These are phyloP conservation scores for Grammomys dolichurus DNA, from an alignment of 2,113 vertebrate species.

Conservation along the genomic window DNA sequence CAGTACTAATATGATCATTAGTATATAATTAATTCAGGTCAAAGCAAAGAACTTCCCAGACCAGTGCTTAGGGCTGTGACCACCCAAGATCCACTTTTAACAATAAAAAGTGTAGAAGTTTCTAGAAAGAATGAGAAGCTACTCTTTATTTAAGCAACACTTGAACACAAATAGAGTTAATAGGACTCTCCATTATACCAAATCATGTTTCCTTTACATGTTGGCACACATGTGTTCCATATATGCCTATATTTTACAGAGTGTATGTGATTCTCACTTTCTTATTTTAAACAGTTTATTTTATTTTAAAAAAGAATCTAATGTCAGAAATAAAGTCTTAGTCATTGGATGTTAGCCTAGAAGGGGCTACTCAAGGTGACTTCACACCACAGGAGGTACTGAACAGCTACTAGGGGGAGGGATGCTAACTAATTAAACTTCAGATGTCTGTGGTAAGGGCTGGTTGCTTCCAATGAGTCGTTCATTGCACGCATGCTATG, in stretches of 20 bases:
- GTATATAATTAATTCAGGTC: not conserved
- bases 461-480: not conserved
- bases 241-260: not conserved
- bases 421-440: not conserved
- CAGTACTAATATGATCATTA: not conserved
- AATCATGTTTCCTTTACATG: not conserved
- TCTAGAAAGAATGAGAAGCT: not conserved
- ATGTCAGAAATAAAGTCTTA: not conserved
- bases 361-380: not conserved
- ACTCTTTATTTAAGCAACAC: not conserved
- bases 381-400: not conserved
- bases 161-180: not conserved
- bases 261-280: not conserved
- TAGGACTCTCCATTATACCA: not conserved
- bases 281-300: conserved; percentile 17
- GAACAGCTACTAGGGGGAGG: not conserved
- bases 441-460: not conserved
- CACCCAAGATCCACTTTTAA: not conserved
- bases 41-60: conserved; percentile 29
- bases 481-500: not conserved
- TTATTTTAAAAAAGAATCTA: not conserved
- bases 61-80: not conserved
- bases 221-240: not conserved
- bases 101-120: not conserved
- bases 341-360: not conserved